Evolutionary conservation across 64 coral and sea anemone genomes (phyloP).

Genomic region (Pocillopora damicornis): DNA sequence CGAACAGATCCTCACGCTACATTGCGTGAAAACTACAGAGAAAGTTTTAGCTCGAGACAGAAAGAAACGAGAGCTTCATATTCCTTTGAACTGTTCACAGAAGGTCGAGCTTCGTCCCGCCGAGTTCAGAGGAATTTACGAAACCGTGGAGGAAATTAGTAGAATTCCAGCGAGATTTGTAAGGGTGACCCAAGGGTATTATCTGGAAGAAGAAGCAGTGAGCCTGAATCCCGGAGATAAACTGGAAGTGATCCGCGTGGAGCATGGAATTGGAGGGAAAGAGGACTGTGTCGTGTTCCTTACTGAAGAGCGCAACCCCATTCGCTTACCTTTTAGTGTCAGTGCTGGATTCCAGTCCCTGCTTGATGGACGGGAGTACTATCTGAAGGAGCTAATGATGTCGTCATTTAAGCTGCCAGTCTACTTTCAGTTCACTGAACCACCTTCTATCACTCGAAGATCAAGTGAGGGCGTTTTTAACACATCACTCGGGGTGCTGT

Average conservation of each 20-base stretch:
- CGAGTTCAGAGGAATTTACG: slow-evolving; percentile 69
- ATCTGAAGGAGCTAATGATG: slow-evolving; percentile 64
- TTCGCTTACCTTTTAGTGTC: slow-evolving; percentile 66
- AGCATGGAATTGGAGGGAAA: slow-evolving; percentile 23
- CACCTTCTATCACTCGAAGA: slow-evolving; percentile 40
- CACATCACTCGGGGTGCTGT: slow-evolving; percentile 65
- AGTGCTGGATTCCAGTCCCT: slow-evolving; percentile 74
- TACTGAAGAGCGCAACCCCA: slow-evolving; percentile 61
- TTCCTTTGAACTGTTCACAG: slow-evolving; percentile 90
- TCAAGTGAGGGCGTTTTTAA: slow-evolving; percentile 66
- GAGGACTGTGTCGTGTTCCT: slow-evolving; percentile 66
- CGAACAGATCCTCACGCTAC: slow-evolving; percentile 76
- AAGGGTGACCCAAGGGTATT: slow-evolving; percentile 83
- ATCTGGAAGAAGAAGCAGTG: slow-evolving; percentile 66
- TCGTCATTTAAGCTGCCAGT: slow-evolving; percentile 49
- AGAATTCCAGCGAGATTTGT: slow-evolving; percentile 52
- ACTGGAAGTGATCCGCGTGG: slow-evolving; percentile 61
- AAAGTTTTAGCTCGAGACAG: slow-evolving; percentile 76
- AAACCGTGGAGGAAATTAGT: slow-evolving; percentile 64
- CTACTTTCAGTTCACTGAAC: slow-evolving; percentile 77
- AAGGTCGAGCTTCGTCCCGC: slow-evolving; percentile 76
- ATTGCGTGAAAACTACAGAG: slow-evolving; percentile 72
- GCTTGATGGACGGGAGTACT: slow-evolving; percentile 80
- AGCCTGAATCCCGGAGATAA: slow-evolving; percentile 92
- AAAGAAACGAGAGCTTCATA: slow-evolving; percentile 65